These are phyloP conservation scores for Unio delphinus DNA, from an alignment of 2,888 invertebrate species.

Conservation along the genomic window DNA sequence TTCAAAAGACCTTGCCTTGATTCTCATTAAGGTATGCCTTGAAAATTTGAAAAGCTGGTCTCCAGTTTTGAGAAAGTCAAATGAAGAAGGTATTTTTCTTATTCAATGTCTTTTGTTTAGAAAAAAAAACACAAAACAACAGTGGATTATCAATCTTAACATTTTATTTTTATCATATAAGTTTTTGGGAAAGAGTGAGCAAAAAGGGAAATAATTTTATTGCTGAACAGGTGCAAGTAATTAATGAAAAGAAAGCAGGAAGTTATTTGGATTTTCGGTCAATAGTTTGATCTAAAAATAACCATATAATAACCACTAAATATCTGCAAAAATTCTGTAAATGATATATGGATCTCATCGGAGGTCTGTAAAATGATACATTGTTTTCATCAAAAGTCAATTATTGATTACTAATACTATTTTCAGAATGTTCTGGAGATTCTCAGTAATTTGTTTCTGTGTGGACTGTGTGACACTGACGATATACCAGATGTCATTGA, in stretches of 20 bases:
- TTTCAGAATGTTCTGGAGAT: slow-evolving; percentile 26
- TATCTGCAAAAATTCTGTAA: not conserved
- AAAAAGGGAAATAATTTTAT: too few species aligned
- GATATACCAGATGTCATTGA: slow-evolving; percentile 27
- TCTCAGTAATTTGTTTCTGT: slow-evolving; percentile 38
- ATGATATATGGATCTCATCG: too few species aligned
- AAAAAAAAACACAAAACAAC: too few species aligned
- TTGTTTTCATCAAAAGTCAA: not conserved
- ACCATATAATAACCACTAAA: not conserved
- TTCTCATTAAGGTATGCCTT: slow-evolving; percentile 6
- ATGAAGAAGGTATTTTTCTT: too few species aligned
- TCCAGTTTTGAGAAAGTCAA: not conserved
- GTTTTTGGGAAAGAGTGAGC: too few species aligned
- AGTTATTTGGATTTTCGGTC: too few species aligned
- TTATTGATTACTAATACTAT: not conserved
- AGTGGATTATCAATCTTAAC: too few species aligned
- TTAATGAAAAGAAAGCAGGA: too few species aligned
- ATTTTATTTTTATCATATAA: too few species aligned
- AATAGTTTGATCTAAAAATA: too few species aligned
- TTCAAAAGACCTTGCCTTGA: slow-evolving; percentile 4
- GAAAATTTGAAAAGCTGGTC: not conserved
- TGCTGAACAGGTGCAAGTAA: too few species aligned
- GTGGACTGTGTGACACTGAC: slow-evolving; percentile 39
- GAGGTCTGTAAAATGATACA: not conserved
- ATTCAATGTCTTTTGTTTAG: too few species aligned